Conservation (phyloP, 2,888 invertebrate genomes). For the Lochmaea crataegi region DNA sequence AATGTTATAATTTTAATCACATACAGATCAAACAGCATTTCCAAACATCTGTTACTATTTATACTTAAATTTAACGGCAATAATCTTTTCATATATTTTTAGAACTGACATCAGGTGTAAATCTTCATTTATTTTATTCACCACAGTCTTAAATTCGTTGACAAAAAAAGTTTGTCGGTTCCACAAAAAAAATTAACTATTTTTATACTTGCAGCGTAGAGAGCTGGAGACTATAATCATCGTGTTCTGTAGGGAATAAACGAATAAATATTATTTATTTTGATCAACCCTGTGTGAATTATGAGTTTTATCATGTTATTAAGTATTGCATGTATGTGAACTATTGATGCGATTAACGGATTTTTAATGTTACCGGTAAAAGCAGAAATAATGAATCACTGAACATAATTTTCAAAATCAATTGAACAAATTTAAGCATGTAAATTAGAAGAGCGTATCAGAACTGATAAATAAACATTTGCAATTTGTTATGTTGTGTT, state of each 20-base stretch:
- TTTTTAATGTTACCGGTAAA: no score
- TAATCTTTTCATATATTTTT: not conserved
- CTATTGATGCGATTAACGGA: no score
- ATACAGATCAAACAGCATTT: not conserved
- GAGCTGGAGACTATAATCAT: not conserved
- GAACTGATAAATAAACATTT: no score
- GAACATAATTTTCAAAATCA: no score
- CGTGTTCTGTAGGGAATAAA: not conserved
- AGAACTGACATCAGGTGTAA: not conserved
- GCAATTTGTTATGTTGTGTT: no score
- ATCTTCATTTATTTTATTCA: not conserved
- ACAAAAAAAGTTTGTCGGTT: conserved; percentile 13
- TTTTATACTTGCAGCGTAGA: conserved; percentile 29
- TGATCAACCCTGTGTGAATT: no score
- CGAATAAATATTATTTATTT: not conserved
- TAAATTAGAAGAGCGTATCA: no score
- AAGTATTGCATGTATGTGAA: no score
- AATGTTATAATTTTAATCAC: no score
- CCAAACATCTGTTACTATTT: not conserved
- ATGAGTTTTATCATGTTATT: no score
- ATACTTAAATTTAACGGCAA: not conserved
- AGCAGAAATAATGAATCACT: no score
- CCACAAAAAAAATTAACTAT: conserved; percentile 14
- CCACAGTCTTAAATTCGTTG: not conserved
- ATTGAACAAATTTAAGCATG: no score